These are phyloP conservation scores for Eulacestoma nigropectus DNA, from an alignment of 2,113 vertebrate genomes.

Conservation along the genomic window DNA sequence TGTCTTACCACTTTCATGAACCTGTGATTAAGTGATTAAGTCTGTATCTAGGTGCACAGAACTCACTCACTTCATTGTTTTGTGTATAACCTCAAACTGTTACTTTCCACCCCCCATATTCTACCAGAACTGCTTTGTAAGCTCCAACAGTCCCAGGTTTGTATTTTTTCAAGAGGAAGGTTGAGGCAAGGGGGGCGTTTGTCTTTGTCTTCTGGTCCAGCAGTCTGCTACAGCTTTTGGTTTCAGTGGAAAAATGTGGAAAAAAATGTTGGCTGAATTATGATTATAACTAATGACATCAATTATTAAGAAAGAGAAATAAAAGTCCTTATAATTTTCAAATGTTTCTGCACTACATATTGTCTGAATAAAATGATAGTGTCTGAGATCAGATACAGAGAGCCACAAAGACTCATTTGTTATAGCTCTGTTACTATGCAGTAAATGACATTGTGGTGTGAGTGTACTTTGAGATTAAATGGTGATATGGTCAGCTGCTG, in stretches of 20 bases:
- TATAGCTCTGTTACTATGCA: neutral
- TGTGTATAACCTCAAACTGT: neutral
- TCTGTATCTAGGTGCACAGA: neutral
- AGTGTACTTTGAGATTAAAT: neutral
- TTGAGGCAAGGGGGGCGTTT: neutral
- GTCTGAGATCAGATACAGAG: neutral
- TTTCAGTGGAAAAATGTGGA: neutral
- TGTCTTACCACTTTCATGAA: neutral
- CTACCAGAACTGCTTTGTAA: neutral
- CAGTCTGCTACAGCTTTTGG: neutral
- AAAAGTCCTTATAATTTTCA: neutral
- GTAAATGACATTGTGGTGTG: neutral
- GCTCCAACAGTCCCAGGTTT: no score
- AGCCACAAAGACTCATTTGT: neutral
- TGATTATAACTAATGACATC: neutral
- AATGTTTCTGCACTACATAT: neutral
- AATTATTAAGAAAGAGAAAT: neutral
- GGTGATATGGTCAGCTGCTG: neutral
- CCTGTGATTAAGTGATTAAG: neutral
- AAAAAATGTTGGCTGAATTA: neutral
- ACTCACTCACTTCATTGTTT: neutral
- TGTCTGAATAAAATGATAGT: neutral
- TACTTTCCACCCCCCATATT: rapidly evolving
- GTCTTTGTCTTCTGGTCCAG: neutral
- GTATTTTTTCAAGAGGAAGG: neutral